These are phyloP conservation scores for Numida meleagris DNA, from an alignment of 2,113 vertebrate species.

Conservation along the genomic window DNA sequence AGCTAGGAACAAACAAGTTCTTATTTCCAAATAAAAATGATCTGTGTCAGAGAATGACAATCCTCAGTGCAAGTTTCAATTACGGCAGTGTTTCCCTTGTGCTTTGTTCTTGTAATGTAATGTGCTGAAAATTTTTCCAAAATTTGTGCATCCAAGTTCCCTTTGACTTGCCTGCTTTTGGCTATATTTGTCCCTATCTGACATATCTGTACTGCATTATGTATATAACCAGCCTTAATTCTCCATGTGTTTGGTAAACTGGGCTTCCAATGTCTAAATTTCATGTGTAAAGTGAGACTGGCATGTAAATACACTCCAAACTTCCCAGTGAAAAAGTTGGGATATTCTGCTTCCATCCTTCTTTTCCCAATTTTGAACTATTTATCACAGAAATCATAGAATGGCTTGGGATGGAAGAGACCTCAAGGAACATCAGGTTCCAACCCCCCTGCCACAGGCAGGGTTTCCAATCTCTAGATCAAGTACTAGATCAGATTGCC, in stretches of 20 bases:
- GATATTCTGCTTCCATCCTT: neutral
- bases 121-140: conserved; percentile 2
- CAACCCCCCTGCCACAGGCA: no score
- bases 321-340: neutral
- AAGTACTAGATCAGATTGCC: no score
- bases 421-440: no score
- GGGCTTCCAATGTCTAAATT: neutral
- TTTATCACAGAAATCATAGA: neutral
- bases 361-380: neutral
- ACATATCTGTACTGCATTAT: neutral
- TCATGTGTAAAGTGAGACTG: neutral
- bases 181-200: neutral
- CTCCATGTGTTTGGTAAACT: neutral
- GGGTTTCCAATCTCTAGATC: no score
- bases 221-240: neutral
- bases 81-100: neutral
- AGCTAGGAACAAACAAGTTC: neutral
- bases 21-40: conserved; percentile 2
- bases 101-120: neutral
- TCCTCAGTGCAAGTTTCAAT: neutral
- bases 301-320: accelerated
- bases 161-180: neutral
- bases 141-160: neutral
- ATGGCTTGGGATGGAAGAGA: no score
- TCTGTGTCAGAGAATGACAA: neutral